Conservation (phyloP, 2,797 vertebrate species). For the Sus cebifrons region DNA sequence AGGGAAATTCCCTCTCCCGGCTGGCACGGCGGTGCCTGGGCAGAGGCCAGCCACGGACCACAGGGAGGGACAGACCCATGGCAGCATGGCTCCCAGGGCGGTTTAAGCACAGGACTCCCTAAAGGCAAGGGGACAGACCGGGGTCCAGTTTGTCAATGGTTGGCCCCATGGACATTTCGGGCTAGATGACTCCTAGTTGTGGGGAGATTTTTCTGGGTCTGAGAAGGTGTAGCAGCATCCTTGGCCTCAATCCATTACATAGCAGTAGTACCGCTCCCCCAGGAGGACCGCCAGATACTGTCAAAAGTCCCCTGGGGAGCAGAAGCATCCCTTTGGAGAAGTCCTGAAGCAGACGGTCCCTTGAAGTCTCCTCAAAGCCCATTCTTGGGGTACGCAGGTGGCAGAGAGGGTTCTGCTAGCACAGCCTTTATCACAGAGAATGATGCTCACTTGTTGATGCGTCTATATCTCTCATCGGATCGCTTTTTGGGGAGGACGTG, state of each 20-base stretch:
- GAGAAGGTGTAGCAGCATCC: neutral
- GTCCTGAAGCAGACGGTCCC: neutral
- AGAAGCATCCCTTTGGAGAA: neutral
- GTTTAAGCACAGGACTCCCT: neutral
- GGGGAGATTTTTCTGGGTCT: neutral
- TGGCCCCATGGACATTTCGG: neutral
- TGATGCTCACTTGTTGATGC: neutral
- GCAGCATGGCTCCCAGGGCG: neutral
- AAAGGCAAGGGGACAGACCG: neutral
- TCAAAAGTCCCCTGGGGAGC: neutral
- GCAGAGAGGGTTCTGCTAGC: neutral
- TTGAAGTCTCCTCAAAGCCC: neutral
- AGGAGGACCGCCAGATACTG: neutral
- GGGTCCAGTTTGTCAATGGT: neutral
- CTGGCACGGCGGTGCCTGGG: neutral
- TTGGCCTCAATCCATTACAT: neutral
- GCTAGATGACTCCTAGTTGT: neutral
- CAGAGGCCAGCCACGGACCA: neutral
- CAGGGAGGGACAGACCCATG: too few relatives aligned
- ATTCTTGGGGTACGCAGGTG: neutral
- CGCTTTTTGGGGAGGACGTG: neutral
- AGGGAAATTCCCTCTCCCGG: neutral
- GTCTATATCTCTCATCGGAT: neutral
- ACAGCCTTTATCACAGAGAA: neutral
- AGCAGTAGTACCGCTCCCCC: rapidly evolving